These are phyloP conservation scores for Gymnothorax javanicus DNA, from an alignment of 2,797 vertebrate genomes.

Conservation along the genomic window DNA sequence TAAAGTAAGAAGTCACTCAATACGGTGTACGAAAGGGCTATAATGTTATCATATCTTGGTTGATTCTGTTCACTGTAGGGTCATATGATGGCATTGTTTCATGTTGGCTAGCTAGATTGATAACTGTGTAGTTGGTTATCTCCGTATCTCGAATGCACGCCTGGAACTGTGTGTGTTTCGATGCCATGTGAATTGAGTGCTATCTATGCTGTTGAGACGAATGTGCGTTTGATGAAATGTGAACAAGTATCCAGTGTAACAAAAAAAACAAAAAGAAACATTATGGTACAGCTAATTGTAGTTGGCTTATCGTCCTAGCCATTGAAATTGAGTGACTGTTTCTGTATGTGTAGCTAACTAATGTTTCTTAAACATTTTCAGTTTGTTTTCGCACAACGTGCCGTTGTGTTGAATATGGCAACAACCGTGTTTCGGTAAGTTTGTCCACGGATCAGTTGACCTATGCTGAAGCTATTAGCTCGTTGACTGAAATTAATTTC, in stretches of 20 bases:
- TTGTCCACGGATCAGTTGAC: background rate
- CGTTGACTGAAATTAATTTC: background rate
- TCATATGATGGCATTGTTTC: background rate
- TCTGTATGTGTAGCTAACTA: background rate
- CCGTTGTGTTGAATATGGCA: slow-evolving; percentile 41
- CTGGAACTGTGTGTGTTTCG: no score
- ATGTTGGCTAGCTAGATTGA: no score
- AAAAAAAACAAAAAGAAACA: no score
- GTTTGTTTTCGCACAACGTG: slow-evolving; percentile 52
- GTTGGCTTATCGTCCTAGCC: background rate
- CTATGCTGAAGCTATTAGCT: background rate
- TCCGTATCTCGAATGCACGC: no score
- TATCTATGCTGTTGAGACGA: no score
- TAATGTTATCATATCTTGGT: background rate
- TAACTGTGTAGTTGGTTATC: no score
- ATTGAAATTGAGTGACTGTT: background rate
- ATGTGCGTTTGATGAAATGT: no score
- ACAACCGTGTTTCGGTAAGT: slow-evolving; percentile 49
- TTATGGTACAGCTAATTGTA: no score
- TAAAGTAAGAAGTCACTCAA: slow-evolving; percentile 13
- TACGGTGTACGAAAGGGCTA: background rate
- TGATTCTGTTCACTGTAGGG: background rate
- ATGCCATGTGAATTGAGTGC: no score
- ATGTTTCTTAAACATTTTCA: slow-evolving; percentile 45
- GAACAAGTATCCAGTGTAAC: no score